Evolutionary conservation across 2,888 invertebrate genomes (phyloP).

Genomic region (Cheilosia soror): DNA sequence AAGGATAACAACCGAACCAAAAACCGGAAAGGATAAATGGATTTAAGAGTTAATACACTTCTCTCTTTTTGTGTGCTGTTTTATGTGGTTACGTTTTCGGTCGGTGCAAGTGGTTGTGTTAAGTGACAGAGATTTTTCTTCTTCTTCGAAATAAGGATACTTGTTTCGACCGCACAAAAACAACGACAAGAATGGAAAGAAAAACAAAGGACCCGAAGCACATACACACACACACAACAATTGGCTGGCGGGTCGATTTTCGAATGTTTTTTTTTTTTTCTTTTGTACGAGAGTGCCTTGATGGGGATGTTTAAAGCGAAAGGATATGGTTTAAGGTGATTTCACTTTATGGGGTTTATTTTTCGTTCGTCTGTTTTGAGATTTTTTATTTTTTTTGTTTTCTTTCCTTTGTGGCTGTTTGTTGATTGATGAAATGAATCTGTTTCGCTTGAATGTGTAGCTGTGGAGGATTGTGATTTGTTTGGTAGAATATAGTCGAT

Average conservation of each 20-base stretch:
- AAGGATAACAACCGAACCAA: slow-evolving; percentile 7
- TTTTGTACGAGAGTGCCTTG: slow-evolving; percentile 21
- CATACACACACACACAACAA: slow-evolving; percentile 26
- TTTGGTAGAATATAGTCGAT: not conserved
- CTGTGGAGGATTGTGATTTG: slow-evolving; percentile 19
- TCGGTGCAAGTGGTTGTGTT: slow-evolving; percentile 50
- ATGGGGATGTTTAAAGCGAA: slow-evolving; percentile 16
- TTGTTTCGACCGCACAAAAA: not conserved
- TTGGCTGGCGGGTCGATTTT: slow-evolving; percentile 24
- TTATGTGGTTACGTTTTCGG: slow-evolving; percentile 30
- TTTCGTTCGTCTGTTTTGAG: not conserved
- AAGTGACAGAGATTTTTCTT: slow-evolving; percentile 62
- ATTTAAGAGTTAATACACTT: slow-evolving; percentile 40
- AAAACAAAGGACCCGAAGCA: slow-evolving; percentile 35
- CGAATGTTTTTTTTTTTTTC: slow-evolving; percentile 2
- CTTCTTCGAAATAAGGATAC: slow-evolving; percentile 49
- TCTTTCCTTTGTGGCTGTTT: slow-evolving; percentile 1
- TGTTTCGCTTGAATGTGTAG: slow-evolving; percentile 18
- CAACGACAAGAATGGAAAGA: slow-evolving; percentile 14
- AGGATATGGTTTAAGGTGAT: slow-evolving; percentile 49
- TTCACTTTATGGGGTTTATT: slow-evolving; percentile 14
- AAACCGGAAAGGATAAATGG: slow-evolving; percentile 44
- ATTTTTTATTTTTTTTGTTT: slow-evolving; percentile 7
- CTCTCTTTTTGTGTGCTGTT: not conserved
- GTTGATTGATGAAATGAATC: slow-evolving; percentile 55